These are phyloP conservation scores for Hippocampus abdominalis DNA, from an alignment of 2,113 vertebrate species.

Conservation along the genomic window DNA sequence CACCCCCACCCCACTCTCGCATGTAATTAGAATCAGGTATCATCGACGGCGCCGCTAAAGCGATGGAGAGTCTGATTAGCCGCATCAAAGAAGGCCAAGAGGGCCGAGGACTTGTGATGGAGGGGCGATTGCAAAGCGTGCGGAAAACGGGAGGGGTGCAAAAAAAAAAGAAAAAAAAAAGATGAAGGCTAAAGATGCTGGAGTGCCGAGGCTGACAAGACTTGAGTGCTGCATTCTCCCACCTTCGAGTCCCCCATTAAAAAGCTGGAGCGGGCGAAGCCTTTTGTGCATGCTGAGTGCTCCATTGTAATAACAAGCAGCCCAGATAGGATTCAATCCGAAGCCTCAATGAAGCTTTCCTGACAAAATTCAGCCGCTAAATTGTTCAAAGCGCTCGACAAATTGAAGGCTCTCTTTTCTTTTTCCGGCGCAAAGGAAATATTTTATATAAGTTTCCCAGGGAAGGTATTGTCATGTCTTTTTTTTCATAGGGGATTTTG, in stretches of 20 bases:
- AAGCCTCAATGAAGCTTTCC: slow-evolving; percentile 44
- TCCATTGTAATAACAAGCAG: slow-evolving; percentile 62
- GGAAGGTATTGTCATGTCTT: not conserved
- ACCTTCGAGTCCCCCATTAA: slow-evolving; percentile 55
- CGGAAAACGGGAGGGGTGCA: slow-evolving; percentile 26
- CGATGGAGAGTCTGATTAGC: slow-evolving; percentile 45
- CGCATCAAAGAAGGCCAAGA: slow-evolving; percentile 43
- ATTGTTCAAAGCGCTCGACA: slow-evolving; percentile 37
- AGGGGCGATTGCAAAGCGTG: not conserved
- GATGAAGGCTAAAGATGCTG: slow-evolving; percentile 46
- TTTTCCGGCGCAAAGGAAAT: slow-evolving; percentile 10
- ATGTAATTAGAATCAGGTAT: slow-evolving; percentile 48
- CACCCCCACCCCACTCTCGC: not conserved
- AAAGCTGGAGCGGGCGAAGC: slow-evolving; percentile 51
- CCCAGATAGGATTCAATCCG: slow-evolving; percentile 49
- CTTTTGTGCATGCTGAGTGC: slow-evolving; percentile 60
- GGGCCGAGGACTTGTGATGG: slow-evolving; percentile 12
- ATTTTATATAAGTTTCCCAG: slow-evolving; percentile 4
- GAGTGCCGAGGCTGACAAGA: slow-evolving; percentile 41
- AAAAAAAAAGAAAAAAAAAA: not conserved
- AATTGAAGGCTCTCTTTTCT: slow-evolving; percentile 37
- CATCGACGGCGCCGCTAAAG: slow-evolving; percentile 21
- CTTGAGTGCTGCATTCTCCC: slow-evolving; percentile 37
- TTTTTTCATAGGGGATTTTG: not conserved
- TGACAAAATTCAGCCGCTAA: slow-evolving; percentile 35